A percentile compares a stretch with the other conserved stretches of the same genome.
Evolutionary conservation across 2,888 invertebrate species (phyloP).

Genomic region (Agrochola macilenta): DNA sequence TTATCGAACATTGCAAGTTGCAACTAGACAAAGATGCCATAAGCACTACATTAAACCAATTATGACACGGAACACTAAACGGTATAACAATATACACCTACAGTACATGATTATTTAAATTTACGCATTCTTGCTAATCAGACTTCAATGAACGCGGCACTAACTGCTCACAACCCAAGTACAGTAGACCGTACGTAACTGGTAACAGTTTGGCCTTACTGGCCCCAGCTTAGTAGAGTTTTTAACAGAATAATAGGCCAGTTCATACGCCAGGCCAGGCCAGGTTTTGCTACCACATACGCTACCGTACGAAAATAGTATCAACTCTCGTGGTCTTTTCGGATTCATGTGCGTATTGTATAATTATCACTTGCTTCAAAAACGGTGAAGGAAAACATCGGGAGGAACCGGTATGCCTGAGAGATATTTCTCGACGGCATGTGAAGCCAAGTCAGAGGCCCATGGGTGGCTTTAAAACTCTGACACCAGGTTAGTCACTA

Average conservation of each 20-base stretch:
- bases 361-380: too few species aligned
- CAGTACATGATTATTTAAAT: constrained; percentile 25
- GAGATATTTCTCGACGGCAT: too few species aligned
- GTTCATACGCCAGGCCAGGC: neutral
- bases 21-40: constrained; percentile 10
- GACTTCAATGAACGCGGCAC: constrained; percentile 22
- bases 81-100: neutral
- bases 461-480: too few species aligned
- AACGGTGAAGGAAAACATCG: too few species aligned
- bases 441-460: too few species aligned
- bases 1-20: neutral
- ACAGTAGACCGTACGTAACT: neutral
- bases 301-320: neutral
- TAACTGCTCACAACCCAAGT: neutral
- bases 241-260: neutral
- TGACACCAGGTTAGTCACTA: too few species aligned
- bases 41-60: constrained; percentile 1
- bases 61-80: constrained; percentile 23
- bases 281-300: too few species aligned
- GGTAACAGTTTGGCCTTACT: neutral
- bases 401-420: too few species aligned
- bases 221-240: too few species aligned
- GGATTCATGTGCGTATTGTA: too few species aligned
- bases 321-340: too few species aligned
- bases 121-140: constrained; percentile 43